Evolutionary conservation across 2,797 vertebrate species (phyloP).

Genomic region (Pteronotus mesoamericanus): DNA sequence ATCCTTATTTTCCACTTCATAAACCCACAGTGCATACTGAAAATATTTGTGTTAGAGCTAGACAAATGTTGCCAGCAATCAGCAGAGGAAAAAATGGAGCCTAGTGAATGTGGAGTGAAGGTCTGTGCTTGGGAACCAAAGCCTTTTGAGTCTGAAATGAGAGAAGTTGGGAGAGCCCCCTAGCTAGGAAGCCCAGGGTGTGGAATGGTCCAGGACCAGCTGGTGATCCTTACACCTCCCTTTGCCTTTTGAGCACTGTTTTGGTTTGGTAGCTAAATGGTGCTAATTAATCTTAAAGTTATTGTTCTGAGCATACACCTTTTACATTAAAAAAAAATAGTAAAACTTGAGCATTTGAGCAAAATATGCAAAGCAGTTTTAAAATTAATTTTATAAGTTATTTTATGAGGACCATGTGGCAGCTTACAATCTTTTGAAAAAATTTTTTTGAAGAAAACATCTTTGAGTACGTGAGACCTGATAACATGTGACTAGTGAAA

Average conservation of each 20-base stretch:
- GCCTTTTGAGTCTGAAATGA: neutral
- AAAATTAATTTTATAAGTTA: neutral
- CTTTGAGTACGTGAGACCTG: neutral
- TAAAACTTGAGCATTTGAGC: neutral
- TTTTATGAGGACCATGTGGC: neutral
- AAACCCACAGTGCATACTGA: constrained; percentile 38
- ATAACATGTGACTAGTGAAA: neutral
- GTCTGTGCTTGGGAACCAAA: constrained; percentile 48
- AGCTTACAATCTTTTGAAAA: neutral
- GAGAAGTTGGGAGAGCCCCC: constrained; percentile 23
- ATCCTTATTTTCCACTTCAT: constrained; percentile 51
- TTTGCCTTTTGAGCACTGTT: constrained; percentile 9
- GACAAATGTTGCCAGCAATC: neutral
- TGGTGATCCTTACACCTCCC: constrained; percentile 51
- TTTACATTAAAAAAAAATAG: neutral
- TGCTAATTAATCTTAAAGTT: neutral
- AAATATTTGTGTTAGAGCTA: constrained; percentile 16
- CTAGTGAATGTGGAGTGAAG: neutral
- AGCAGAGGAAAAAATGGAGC: constrained; percentile 17
- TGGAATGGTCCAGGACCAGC: constrained; percentile 29
- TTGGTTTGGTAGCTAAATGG: neutral
- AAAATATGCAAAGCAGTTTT: neutral
- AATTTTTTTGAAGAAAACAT: neutral
- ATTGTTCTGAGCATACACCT: neutral
- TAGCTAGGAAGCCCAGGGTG: constrained; percentile 35